Base-by-base conservation (phyloP, 2,888 invertebrate species). In the Apomyelois bistriatella region DNA sequence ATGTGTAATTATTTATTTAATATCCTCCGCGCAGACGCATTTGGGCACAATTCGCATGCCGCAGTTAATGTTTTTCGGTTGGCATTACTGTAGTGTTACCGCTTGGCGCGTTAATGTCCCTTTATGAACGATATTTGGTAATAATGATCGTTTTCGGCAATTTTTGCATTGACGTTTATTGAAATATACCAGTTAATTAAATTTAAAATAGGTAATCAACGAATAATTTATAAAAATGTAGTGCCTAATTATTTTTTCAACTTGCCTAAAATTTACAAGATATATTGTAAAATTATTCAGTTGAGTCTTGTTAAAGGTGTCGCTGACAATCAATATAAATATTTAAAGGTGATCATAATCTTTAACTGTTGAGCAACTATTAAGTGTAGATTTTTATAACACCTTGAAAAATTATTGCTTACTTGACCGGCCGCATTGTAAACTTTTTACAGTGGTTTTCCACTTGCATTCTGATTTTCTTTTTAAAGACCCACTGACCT, bases 1-100 rank as follows among this genome's bases (percentile, higher is more conserved):
- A 90, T 90, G 89, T 87, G 87, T 89, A 89, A 90, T 89, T 89
- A 90, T 89, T 87, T 89, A 89, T 89, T 88, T 88, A 87, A 89
- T 89, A 87, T 83, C 79, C 75, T 73, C 77, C 66, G 64, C 57
- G 58, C 60, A 58, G 72, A 74, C 84, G 67, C 63, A 70, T 88
- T 89, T 85, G 88, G 89, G 77, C 82, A 85, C 83, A 79, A 85
- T 85, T 86, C 85, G 68, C 82, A 83, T 90, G 72, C 85, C 82
- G 53, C 60, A 66, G 62, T 72, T 70, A 69, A 74, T 66, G 76
- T 76, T 81, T 79, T 81, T 81, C 70, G 73, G 76, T 64, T 64
- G 70, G 72, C 70, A 71, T 72, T 62, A 68, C 61, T 64, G 65
- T 70, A 35, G 10, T 41, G 41, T 41, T 41, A 22, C 41, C 30